These are phyloP conservation scores for Ditylenchus weischeri DNA, from an alignment of 2,888 invertebrate species.

Conservation along the genomic window DNA sequence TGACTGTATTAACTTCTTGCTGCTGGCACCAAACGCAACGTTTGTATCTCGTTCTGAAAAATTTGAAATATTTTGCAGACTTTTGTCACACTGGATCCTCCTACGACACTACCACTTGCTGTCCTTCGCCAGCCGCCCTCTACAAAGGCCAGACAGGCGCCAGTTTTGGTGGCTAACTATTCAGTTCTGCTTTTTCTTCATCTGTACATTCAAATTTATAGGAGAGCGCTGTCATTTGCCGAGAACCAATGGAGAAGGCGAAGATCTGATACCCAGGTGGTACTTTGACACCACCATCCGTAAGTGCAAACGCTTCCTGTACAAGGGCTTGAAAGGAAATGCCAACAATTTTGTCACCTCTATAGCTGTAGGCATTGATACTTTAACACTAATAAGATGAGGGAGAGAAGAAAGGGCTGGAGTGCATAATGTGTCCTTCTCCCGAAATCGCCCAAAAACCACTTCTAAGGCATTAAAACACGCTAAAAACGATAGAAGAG, in stretches of 20 bases:
- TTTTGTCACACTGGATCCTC: constrained; percentile 41
- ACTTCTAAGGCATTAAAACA: too few relatives aligned
- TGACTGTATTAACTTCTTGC: too few relatives aligned
- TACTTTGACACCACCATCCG: constrained; percentile 43
- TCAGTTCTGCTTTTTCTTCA: not conserved
- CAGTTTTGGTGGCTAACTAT: constrained; percentile 17
- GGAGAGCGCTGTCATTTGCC: constrained; percentile 45
- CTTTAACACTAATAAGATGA: too few relatives aligned
- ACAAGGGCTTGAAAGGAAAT: constrained; percentile 55
- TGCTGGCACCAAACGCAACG: too few relatives aligned
- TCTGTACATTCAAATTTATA: not conserved
- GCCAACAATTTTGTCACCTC: constrained; percentile 56
- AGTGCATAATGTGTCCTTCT: too few relatives aligned
- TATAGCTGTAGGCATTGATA: too few relatives aligned
- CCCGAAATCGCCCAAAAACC: too few relatives aligned
- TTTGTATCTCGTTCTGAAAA: too few relatives aligned
- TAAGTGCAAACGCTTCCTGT: constrained; percentile 52
- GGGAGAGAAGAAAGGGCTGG: too few relatives aligned
- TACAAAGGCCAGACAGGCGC: constrained; percentile 10
- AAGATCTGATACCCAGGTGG: constrained; percentile 54
- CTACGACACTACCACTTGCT: constrained; percentile 54
- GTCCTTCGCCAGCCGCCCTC: constrained; percentile 31
- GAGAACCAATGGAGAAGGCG: constrained; percentile 48
- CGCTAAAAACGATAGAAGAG: too few relatives aligned
- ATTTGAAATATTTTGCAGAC: not conserved